phyloP scores from a whole-genome alignment of 1,140 invertebrate species.

The Aphis gossypii region DNA sequence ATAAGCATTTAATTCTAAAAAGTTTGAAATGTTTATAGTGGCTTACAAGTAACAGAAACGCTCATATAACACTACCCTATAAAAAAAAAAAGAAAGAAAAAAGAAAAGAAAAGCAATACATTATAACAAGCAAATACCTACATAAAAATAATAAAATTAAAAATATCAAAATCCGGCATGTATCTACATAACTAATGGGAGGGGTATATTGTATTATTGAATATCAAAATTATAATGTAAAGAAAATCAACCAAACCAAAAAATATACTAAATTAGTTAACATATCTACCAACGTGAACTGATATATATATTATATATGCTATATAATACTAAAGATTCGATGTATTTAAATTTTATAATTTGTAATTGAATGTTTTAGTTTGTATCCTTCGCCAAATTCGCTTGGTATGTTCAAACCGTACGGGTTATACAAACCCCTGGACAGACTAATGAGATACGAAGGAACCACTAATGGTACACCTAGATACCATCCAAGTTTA shows the following conservation, averaged over 20 bases:
- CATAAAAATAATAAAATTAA: not conserved
- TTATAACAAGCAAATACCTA: not conserved
- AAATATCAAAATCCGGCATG: not conserved
- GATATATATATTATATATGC: too few relatives aligned
- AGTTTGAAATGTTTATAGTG: not conserved
- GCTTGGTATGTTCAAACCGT: not conserved
- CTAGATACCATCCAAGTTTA: slow-evolving; percentile 5
- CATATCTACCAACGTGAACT: not conserved
- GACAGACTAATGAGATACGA: slow-evolving; percentile 38
- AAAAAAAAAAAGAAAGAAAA: not conserved
- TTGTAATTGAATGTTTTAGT: not conserved
- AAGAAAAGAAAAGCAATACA: not conserved
- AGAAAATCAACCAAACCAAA: not conserved
- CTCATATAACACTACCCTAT: not conserved
- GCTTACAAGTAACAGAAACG: not conserved
- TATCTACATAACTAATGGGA: not conserved
- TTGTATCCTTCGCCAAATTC: not conserved
- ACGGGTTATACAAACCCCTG: not conserved
- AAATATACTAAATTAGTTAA: not conserved
- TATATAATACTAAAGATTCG: not conserved
- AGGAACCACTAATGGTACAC: not conserved
- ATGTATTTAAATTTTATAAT: not conserved
- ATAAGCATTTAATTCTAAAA: too few relatives aligned
- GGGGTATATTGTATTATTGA: not conserved
- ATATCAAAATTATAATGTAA: not conserved